These are phyloP conservation scores for Ptychoptera contaminata DNA, from an alignment of 2,888 invertebrate species.

Conservation along the genomic window DNA sequence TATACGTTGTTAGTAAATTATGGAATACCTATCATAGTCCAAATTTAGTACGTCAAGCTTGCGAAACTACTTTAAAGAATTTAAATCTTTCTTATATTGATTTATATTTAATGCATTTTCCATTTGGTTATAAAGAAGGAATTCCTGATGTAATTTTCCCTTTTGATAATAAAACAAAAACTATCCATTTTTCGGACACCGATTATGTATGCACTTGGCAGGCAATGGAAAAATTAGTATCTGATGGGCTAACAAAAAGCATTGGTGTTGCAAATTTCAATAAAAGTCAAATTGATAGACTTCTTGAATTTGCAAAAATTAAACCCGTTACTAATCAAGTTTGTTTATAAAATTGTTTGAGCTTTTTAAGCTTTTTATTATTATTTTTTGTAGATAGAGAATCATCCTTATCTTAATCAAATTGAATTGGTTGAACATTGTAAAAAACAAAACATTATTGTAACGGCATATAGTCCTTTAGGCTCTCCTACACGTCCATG, in stretches of 20 bases:
- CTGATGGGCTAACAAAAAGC: constrained; percentile 46
- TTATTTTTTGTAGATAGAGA: too few species aligned
- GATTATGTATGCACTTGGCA: constrained; percentile 63
- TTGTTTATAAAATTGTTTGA: too few species aligned
- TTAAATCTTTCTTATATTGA: constrained; percentile 61
- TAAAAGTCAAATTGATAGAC: constrained; percentile 47
- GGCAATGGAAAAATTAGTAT: constrained; percentile 54
- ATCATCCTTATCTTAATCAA: constrained; percentile 30
- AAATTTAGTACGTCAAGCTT: constrained; percentile 46
- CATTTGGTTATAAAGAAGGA: constrained; percentile 45
- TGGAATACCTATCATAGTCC: constrained; percentile 38
- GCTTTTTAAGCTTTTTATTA: too few species aligned
- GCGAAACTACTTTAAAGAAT: constrained; percentile 42
- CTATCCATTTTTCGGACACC: constrained; percentile 40
- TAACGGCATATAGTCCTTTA: constrained; percentile 59
- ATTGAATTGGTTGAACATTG: constrained; percentile 52
- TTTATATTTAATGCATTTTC: constrained; percentile 69
- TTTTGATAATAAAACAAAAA: constrained; percentile 39
- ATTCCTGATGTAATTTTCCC: constrained; percentile 36
- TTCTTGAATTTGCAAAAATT: constrained; percentile 42
- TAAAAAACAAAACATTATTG: constrained; percentile 40
- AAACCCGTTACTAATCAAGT: constrained; percentile 50
- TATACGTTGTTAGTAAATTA: neutral
- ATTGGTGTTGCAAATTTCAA: constrained; percentile 68
- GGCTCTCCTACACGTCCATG: constrained; percentile 42